These are phyloP conservation scores for Alsophila aescularia DNA, from an alignment of 2,888 invertebrate genomes.

Conservation along the genomic window DNA sequence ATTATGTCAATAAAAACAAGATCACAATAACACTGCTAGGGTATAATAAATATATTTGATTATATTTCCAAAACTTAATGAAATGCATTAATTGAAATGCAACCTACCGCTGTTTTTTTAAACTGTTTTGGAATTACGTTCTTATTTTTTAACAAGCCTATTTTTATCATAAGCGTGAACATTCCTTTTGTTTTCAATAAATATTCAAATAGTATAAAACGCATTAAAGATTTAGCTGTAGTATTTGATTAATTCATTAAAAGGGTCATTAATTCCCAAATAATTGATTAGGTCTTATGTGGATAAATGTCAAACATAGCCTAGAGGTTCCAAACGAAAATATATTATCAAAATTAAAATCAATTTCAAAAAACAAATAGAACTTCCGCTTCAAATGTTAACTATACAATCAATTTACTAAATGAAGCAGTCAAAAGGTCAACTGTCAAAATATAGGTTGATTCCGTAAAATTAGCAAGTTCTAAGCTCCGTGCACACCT, in stretches of 20 bases:
- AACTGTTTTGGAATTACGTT: too few relatives aligned
- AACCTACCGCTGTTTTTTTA: too few relatives aligned
- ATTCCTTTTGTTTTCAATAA: too few relatives aligned
- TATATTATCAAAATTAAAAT: constrained; percentile 6
- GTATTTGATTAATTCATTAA: background rate
- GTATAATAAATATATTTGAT: too few relatives aligned
- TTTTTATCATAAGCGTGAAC: too few relatives aligned
- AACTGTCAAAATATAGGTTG: constrained; percentile 40
- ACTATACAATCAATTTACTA: constrained; percentile 32
- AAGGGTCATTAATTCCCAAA: background rate
- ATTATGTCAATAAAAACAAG: too few relatives aligned
- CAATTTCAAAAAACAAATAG: constrained; percentile 17
- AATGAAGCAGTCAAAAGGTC: constrained; percentile 41
- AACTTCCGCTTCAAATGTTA: constrained; percentile 32
- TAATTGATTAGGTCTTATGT: background rate
- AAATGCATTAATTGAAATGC: too few relatives aligned
- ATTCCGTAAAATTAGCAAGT: constrained; percentile 33
- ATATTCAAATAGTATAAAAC: too few relatives aligned
- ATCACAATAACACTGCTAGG: too few relatives aligned
- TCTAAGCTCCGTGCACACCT: constrained; percentile 2
- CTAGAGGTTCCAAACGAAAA: constrained; percentile 1
- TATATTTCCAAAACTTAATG: too few relatives aligned
- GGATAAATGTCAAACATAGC: constrained; percentile 9
- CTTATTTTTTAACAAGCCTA: too few relatives aligned
- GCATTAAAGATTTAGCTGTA: too few relatives aligned